Base-by-base conservation (phyloP, 2,888 invertebrate species). In the Dolichopus griseipennis region DNA sequence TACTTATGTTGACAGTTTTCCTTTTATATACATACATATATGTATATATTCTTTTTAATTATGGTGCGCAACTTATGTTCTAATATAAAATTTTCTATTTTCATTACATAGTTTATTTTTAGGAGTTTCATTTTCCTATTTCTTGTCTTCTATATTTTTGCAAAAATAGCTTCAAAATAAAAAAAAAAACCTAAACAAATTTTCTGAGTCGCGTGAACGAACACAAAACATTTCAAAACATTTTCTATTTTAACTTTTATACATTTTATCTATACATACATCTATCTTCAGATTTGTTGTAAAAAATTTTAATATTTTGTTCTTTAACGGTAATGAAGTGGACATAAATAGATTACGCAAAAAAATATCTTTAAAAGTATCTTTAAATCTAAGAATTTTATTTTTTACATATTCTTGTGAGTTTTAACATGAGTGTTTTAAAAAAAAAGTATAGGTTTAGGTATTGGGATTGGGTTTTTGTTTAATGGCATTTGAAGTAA, bases 291-390 rank as follows among this genome's bases (percentile, higher is more conserved):
- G 18, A 18, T 18, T 52, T 52, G 15, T 52, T n/a, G 52, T 52
- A 27, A 27, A 27, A 27, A 27, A 27, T 27, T 27, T 27, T 27
- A 9, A 41, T 41, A 12, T 52, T 52, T 52, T 15, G 15, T 52
- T 52, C 2, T 12, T 15, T 18, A 52, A 52, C 18, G 52, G 52
- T 52, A 52, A 52, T 52, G 52, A 52, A 52, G 52, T 52, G 52
- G 52, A 52, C 52, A 52, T 52, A 52, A 52, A 52, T 52, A 52
- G 52, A 52, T 52, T 52, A 52, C 52, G 52, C 52, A 52, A 52
- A 52, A 52, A 52, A 52, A 52, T 52, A 52, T 41, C 41, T 41
- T n/a, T n/a, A n/a, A 41, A 41, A 41, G 9, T n/a, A n/a, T n/a
- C n/a, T n/a, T n/a, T n/a, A 15, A 15, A 15, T 52, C 52, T 52